Percentiles rank a stretch among this genome's conserved stretches.
Evolutionary conservation across 2,797 vertebrate species (phyloP).

Genomic region (Ispidina lecontei): DNA sequence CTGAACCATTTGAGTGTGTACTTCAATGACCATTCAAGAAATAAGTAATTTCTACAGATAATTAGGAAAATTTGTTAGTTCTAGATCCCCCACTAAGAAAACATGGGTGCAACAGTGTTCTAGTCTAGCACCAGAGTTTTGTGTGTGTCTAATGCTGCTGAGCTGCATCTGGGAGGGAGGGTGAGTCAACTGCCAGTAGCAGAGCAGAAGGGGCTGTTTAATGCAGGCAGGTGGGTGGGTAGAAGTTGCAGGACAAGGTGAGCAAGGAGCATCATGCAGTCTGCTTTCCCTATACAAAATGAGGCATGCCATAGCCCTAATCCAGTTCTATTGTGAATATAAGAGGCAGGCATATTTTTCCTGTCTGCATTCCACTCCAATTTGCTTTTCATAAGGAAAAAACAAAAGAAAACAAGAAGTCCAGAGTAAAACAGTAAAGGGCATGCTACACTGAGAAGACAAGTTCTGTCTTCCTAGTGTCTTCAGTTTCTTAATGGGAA

Average conservation of each 20-base stretch:
- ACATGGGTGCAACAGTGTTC: background rate
- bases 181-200: fast-evolving
- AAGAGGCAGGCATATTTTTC: background rate
- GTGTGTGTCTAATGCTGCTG: background rate
- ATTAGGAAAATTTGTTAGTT: background rate
- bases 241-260: fast-evolving
- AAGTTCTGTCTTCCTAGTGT: background rate
- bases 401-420: background rate
- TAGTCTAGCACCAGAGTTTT: background rate
- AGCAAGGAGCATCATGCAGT: background rate
- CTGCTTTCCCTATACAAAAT: background rate
- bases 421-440: background rate
- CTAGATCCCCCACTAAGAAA: background rate
- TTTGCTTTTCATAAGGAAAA: background rate
- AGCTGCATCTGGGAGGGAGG: fast-evolving
- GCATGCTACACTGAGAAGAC: background rate
- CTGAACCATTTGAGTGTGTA: background rate
- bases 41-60: background rate
- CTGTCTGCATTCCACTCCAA: background rate
- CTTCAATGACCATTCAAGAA: background rate
- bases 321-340: background rate
- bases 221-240: background rate
- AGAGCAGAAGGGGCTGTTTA: background rate
- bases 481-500: slow-evolving; percentile 14
- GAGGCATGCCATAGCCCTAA: background rate